phyloP scores from a whole-genome alignment of 2,113 vertebrate species.

The Elgaria multicarinata region DNA sequence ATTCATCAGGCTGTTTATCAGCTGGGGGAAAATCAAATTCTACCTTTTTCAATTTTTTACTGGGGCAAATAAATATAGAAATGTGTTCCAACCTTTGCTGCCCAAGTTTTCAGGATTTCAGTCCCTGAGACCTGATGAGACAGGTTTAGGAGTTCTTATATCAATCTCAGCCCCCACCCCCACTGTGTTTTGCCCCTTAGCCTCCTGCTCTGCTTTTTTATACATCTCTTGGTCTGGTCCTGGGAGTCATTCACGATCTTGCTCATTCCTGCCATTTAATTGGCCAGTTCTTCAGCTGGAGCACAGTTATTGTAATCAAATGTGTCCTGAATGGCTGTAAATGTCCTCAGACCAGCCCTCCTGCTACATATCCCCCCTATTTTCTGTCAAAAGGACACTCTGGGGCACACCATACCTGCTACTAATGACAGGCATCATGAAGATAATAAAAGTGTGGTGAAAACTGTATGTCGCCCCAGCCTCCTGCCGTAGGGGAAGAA shows the following conservation, averaged over 20 bases:
- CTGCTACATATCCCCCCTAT: not conserved
- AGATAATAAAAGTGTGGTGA: slow-evolving; percentile 46
- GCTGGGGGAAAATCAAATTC: not conserved
- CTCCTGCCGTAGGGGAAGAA: not conserved
- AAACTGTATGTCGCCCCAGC: not conserved
- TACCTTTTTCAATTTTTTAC: not conserved
- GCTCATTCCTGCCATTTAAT: not conserved
- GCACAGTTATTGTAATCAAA: slow-evolving; percentile 23
- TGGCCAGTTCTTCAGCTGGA: slow-evolving; percentile 38
- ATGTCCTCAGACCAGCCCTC: rapidly evolving
- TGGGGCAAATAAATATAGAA: not conserved
- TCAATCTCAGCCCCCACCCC: not conserved
- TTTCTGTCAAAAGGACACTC: slow-evolving; percentile 51
- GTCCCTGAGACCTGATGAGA: not conserved
- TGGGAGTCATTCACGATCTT: not conserved
- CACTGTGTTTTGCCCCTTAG: rapidly evolving
- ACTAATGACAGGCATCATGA: slow-evolving; percentile 49
- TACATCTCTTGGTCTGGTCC: not conserved
- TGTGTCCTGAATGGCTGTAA: slow-evolving; percentile 12
- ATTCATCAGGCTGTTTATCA: not conserved
- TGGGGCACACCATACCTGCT: slow-evolving; percentile 32
- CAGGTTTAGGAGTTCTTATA: not conserved
- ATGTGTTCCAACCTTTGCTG: not conserved
- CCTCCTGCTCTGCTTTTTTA: not conserved
- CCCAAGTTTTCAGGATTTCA: not conserved